A percentile compares a stretch with the other conserved stretches of the same genome.
These are phyloP conservation scores for Lacanobia wlatinum DNA, from an alignment of 2,888 invertebrate genomes.

Conservation along the genomic window DNA sequence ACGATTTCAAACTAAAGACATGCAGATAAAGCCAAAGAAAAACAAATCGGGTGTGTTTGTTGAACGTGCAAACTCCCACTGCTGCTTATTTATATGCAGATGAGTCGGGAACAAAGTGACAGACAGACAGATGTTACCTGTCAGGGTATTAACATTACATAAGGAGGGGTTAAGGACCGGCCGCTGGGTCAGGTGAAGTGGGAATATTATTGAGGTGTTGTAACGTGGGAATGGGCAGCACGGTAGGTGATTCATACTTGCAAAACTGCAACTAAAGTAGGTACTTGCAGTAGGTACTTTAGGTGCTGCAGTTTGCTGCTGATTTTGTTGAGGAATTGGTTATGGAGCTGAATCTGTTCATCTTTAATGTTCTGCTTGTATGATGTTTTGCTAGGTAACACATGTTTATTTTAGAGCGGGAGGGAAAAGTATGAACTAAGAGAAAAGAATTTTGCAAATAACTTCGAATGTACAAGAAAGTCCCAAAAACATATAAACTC, in stretches of 20 bases:
- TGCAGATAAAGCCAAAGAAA: constrained; percentile 52
- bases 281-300: background rate
- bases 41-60: constrained; percentile 60
- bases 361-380: background rate
- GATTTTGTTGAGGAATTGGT: background rate
- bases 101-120: constrained; percentile 67
- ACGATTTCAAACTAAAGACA: constrained; percentile 39
- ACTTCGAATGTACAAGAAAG: too few species aligned
- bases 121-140: constrained; percentile 68
- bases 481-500: too few species aligned
- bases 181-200: constrained; percentile 50
- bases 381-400: too few species aligned
- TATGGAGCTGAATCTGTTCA: background rate
- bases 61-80: constrained; percentile 47
- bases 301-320: background rate
- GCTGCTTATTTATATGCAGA: constrained; percentile 74
- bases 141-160: constrained; percentile 71
- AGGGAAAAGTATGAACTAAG: too few species aligned
- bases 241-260: constrained; percentile 35
- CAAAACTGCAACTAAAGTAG: background rate
- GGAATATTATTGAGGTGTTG: constrained; percentile 51
- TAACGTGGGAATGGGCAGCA: constrained; percentile 51
- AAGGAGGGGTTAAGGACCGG: constrained; percentile 62
- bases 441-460: too few species aligned
- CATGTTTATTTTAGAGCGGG: too few species aligned